phyloP scores from a whole-genome alignment of 2,797 vertebrate genomes.

The Fringilla coelebs region DNA sequence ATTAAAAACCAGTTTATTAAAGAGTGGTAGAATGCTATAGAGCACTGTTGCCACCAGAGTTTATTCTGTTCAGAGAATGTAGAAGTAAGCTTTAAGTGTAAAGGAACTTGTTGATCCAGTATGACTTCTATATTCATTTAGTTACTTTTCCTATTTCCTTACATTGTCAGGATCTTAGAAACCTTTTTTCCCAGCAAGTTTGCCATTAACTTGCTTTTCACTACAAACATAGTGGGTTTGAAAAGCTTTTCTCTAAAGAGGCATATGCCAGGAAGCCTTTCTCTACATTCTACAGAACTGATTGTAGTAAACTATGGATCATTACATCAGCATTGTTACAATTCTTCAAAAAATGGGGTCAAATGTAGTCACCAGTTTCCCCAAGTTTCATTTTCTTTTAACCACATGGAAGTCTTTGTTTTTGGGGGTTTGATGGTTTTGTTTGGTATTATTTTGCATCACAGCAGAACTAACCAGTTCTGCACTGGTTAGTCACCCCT shows the following conservation, averaged over 20 bases:
- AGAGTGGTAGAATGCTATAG: not conserved
- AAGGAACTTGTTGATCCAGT: not conserved
- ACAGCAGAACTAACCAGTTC: not conserved
- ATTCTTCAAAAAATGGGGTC: not conserved
- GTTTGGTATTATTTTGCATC: not conserved
- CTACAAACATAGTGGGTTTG: not conserved
- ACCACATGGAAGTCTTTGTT: not conserved
- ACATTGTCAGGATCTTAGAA: not conserved
- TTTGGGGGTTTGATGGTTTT: not conserved
- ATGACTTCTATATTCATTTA: not conserved
- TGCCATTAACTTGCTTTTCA: not conserved
- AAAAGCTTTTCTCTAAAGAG: not conserved
- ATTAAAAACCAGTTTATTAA: not conserved
- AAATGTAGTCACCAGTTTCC: not conserved
- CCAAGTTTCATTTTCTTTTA: not conserved
- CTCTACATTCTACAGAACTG: not conserved
- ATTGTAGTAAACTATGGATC: not conserved
- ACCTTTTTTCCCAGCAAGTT: not conserved
- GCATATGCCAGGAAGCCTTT: not conserved
- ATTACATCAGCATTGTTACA: not conserved
- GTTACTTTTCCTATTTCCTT: not conserved
- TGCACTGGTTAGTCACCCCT: not conserved
- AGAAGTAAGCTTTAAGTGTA: not conserved
- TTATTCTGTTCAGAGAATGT: not conserved
- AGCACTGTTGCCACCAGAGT: not conserved